Base-by-base conservation (phyloP, 2,797 vertebrate genomes). In the Monodelphis domestica region DNA sequence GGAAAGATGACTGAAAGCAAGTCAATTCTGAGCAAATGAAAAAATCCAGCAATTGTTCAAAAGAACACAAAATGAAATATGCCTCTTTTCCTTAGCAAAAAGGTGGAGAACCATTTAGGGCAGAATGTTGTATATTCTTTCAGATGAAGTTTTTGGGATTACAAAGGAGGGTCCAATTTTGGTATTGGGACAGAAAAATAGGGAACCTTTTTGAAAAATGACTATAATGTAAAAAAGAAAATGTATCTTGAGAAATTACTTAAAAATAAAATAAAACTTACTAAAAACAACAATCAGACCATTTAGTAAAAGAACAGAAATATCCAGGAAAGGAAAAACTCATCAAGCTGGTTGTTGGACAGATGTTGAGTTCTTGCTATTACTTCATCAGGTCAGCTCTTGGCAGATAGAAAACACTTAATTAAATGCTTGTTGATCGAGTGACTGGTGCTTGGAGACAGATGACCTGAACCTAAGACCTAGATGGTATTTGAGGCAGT, bases 331-430 rank as follows among this genome's bases (percentile, higher is more conserved):
- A 17, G 53, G 50, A 93, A 70, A 63, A 52, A 90, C 14, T 78
- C n/a, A n/a, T 55, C 17, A 50, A 55, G 87, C 5, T 53, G 7
- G 2, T 92, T 89, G 38, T 53, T 88, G 51, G 91, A 59, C 53
- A 91, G 11, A 54, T 53, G 91, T 92, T 96, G 38, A 63, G 38
- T 45, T 93, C 92, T 91, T 84, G 70, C 54, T 33, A 88, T 12
- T 3, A 14, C 88, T 91, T 38, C 54, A 12, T 78, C 30, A 91
- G 88, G 45, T 78, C 28, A 88, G 21, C 70, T 78, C n/a, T 21
- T 38, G 17, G 7, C 17, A 78, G 17, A 45, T 45, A 78, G 70
- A 45, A 78, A 78, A 12, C 5, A 24, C 38, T 45, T 78, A 21
- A 21, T n/a, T 38, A 78, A 45, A 78, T 78, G 7, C 70, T 78